These are phyloP conservation scores for Campylomormyrus tamandua DNA, from an alignment of 2,113 vertebrate species.

Conservation along the genomic window DNA sequence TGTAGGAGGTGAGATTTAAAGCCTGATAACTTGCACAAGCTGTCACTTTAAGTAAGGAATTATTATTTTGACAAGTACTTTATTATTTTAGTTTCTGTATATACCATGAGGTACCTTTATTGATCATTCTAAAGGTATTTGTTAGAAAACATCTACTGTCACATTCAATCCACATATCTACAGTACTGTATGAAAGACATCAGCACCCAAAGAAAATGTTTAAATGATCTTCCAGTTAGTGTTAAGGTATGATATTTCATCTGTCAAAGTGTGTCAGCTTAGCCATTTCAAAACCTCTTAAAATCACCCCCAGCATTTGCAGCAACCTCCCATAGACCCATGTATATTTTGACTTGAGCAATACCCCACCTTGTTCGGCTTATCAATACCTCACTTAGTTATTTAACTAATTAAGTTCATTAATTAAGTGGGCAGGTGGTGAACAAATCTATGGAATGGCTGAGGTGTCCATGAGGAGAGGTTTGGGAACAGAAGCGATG, in stretches of 20 bases:
- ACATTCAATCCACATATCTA: background rate
- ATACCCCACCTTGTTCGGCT: background rate
- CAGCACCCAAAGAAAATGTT: background rate
- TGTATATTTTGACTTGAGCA: background rate
- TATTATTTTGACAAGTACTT: background rate
- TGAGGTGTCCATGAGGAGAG: background rate
- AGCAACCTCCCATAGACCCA: background rate
- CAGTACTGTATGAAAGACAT: background rate
- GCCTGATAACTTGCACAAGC: background rate
- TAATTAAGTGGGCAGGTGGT: background rate
- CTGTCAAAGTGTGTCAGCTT: background rate
- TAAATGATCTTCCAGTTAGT: background rate
- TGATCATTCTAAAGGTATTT: background rate
- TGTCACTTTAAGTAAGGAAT: background rate
- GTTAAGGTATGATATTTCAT: background rate
- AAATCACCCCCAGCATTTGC: background rate
- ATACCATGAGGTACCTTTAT: background rate
- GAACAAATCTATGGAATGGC: background rate
- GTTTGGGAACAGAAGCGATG: background rate
- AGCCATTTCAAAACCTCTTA: background rate
- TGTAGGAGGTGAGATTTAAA: background rate
- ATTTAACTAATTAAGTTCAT: background rate
- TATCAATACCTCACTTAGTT: background rate
- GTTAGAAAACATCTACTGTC: background rate
- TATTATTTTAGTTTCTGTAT: background rate